phyloP scores from a whole-genome alignment of 2,797 vertebrate species.

The Fundulus diaphanus region DNA sequence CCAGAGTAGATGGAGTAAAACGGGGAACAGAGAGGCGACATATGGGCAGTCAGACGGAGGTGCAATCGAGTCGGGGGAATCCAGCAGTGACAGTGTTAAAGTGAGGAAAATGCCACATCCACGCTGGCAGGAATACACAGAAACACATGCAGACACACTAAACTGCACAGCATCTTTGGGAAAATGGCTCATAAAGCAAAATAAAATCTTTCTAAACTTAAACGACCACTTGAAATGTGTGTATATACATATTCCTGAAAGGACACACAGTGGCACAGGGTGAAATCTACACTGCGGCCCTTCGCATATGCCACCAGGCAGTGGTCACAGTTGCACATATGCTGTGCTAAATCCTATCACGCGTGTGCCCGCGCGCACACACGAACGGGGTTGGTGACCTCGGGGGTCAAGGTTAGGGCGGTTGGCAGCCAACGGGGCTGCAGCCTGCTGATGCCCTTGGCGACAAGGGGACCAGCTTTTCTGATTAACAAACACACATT shows the following conservation, averaged over 20 bases:
- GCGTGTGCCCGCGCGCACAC: conserved; percentile 36
- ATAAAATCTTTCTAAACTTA: neutral
- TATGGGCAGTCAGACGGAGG: conserved; percentile 71
- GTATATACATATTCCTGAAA: neutral
- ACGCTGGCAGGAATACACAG: conserved; percentile 54
- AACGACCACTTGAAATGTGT: neutral
- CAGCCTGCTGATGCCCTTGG: conserved; percentile 74
- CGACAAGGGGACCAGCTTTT: conserved; percentile 56
- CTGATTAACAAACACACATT: conserved; percentile 1
- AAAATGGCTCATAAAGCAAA: neutral
- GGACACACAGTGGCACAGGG: conserved; percentile 6
- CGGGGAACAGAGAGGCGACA: conserved; percentile 41
- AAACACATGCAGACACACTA: conserved; percentile 23
- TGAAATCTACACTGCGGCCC: conserved; percentile 29
- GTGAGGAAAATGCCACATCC: conserved; percentile 54
- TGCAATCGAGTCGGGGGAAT: conserved; percentile 69
- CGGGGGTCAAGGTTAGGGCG: conserved; percentile 72
- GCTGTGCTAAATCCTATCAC: conserved; percentile 59
- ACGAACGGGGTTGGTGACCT: conserved; percentile 53
- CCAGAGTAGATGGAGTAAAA: conserved; percentile 4
- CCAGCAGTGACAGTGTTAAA: conserved; percentile 78
- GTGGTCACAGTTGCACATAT: conserved; percentile 59
- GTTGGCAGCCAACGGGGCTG: conserved; percentile 62
- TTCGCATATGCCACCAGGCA: conserved; percentile 70
- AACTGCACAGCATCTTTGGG: neutral